Base-by-base conservation (phyloP, 2,888 invertebrate genomes). In the Clusia tigrina region DNA sequence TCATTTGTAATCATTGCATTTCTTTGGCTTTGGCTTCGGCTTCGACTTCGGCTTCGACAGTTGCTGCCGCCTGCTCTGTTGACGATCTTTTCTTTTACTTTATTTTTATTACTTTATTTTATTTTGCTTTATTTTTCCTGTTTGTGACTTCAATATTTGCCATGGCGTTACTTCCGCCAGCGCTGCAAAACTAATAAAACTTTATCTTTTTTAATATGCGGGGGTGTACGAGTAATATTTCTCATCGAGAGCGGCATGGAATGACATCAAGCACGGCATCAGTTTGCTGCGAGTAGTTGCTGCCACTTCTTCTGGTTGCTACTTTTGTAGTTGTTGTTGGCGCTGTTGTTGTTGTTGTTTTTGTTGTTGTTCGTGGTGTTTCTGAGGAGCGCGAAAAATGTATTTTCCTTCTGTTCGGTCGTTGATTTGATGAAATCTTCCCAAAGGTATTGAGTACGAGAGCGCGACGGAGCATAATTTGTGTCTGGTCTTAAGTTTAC, bases 201-300 rank as follows among this genome's bases (percentile, higher is more conserved):
- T 73, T 73, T 73, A 73, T 71, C 65, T 68, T 68, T 72, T 71
- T 73, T 68, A 67, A 74, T 69, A 72, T 67, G 64, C n/a, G n/a
- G n/a, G n/a, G n/a, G n/a, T n/a, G n/a, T n/a, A n/a, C n/a, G n/a
- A n/a, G n/a, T n/a, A n/a, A n/a, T n/a, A n/a, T n/a, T n/a, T n/a
- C n/a, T n/a, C n/a, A n/a, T n/a, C n/a, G n/a, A n/a, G n/a, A n/a
- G n/a, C n/a, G n/a, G n/a, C n/a, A n/a, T n/a, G n/a, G n/a, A n/a
- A n/a, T n/a, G n/a, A n/a, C n/a, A n/a, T n/a, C n/a, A n/a, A n/a
- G n/a, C n/a, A n/a, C n/a, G n/a, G n/a, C n/a, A n/a, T n/a, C n/a
- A n/a, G n/a, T n/a, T n/a, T n/a, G n/a, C n/a, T n/a, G n/a, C n/a
- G n/a, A n/a, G n/a, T n/a, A n/a, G n/a, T n/a, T n/a, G n/a, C n/a